These are phyloP conservation scores for Polydrusus cervinus DNA, from an alignment of 2,888 invertebrate species.

Conservation along the genomic window DNA sequence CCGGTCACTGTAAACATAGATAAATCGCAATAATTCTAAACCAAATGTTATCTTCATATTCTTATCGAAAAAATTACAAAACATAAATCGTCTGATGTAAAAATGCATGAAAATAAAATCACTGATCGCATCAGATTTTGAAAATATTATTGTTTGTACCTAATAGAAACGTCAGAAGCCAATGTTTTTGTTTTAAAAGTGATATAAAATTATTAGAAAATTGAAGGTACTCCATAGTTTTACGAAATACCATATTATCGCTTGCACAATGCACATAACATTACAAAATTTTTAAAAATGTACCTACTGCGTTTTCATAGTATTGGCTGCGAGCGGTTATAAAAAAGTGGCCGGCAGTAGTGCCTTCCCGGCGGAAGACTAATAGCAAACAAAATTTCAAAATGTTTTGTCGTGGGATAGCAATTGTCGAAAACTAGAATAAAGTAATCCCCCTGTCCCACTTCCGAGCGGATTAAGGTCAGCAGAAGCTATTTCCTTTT, in stretches of 20 bases:
- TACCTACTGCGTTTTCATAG: neutral
- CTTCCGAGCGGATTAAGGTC: too few relatives aligned
- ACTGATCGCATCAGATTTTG: slow-evolving; percentile 10
- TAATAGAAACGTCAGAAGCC: slow-evolving; percentile 5
- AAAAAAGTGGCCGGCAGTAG: neutral
- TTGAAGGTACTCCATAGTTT: neutral
- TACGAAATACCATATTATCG: neutral
- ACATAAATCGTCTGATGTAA: slow-evolving; percentile 7
- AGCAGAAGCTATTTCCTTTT: too few relatives aligned
- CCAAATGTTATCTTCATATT: too few relatives aligned
- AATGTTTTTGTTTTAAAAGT: neutral
- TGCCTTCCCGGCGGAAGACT: too few relatives aligned
- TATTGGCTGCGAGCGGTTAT: too few relatives aligned
- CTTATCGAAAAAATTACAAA: neutral
- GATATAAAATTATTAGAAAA: neutral
- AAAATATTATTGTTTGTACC: slow-evolving; percentile 3
- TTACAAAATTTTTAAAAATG: neutral
- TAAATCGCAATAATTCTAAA: too few relatives aligned
- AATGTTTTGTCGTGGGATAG: too few relatives aligned
- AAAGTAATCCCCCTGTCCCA: too few relatives aligned
- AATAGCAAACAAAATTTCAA: too few relatives aligned
- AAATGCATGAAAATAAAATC: neutral
- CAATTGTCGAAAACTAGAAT: too few relatives aligned
- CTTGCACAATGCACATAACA: neutral
- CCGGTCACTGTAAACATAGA: too few relatives aligned